These are phyloP conservation scores for Petrophora chlorosata DNA, from an alignment of 2,888 invertebrate species.

Conservation along the genomic window DNA sequence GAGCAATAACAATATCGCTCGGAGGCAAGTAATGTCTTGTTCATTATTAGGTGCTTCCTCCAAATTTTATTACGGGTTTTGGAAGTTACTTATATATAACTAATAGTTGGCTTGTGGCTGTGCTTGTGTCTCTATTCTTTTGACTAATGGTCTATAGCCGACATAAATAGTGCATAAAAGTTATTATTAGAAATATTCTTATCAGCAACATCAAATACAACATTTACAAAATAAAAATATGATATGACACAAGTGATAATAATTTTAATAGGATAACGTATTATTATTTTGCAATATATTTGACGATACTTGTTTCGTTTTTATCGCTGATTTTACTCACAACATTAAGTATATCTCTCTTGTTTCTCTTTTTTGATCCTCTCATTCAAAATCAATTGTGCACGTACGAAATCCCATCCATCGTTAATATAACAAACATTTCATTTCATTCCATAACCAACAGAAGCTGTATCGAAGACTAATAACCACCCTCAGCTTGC, in stretches of 20 bases:
- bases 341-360: not conserved
- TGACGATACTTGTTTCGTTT: not conserved
- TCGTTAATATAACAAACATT: conserved; percentile 47
- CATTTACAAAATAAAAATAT: too few species aligned
- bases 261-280: too few species aligned
- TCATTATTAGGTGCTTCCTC: conserved; percentile 68
- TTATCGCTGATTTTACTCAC: not conserved
- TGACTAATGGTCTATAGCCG: not conserved
- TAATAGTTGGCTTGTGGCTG: conserved; percentile 31
- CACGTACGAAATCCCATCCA: conserved; percentile 17
- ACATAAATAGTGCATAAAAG: not conserved
- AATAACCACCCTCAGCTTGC: conserved; percentile 31
- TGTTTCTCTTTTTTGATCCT: not conserved
- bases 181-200: not conserved
- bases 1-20: conserved; percentile 71
- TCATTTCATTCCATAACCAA: conserved; percentile 41
- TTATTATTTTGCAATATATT: not conserved
- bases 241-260: too few species aligned
- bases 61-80: conserved; percentile 47
- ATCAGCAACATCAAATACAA: not conserved
- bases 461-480: conserved; percentile 42
- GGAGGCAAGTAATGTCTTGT: conserved; percentile 58
- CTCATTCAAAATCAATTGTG: conserved; percentile 20
- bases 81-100: conserved; percentile 20
- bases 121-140: conserved; percentile 19